Evolutionary conservation across 2,797 vertebrate species (phyloP).

Genomic region (Macropodus opercularis): DNA sequence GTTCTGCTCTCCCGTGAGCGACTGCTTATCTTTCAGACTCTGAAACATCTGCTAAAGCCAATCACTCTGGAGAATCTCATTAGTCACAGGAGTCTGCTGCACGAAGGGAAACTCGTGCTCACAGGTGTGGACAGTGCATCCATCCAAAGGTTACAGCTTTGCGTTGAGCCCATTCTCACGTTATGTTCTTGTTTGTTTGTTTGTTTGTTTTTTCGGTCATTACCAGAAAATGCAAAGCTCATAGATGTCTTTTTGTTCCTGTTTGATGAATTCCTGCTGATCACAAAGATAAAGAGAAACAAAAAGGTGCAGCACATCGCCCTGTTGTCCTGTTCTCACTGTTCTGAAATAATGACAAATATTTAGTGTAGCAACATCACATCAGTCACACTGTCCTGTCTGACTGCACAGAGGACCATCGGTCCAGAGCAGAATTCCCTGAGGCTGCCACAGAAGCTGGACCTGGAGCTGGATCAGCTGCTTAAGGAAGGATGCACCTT

Average conservation of each 20-base stretch:
- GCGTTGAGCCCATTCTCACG: background rate
- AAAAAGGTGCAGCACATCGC: constrained; percentile 83
- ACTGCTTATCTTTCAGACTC: constrained; percentile 72
- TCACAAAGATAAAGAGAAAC: constrained; percentile 90
- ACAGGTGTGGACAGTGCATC: constrained; percentile 79
- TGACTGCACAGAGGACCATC: constrained; percentile 75
- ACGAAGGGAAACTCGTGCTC: constrained; percentile 86
- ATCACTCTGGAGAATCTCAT: constrained; percentile 88
- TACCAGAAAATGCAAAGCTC: constrained; percentile 85
- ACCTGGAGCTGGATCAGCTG: constrained; percentile 87
- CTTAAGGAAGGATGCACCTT: constrained; percentile 89
- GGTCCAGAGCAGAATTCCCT: constrained; percentile 78
- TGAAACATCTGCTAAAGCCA: constrained; percentile 89
- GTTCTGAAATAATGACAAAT: rapidly evolving
- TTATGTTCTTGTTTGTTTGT: background rate
- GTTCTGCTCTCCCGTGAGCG: background rate
- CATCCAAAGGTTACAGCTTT: background rate
- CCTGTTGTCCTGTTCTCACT: background rate
- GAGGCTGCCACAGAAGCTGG: constrained; percentile 82
- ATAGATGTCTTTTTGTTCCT: constrained; percentile 90
- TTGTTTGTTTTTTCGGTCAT: constrained; percentile 24
- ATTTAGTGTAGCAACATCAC: background rate
- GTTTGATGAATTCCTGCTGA: constrained; percentile 91
- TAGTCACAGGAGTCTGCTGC: constrained; percentile 85
- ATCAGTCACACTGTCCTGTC: background rate